A percentile compares a stretch with the other conserved stretches of the same genome.
phyloP scores from a whole-genome alignment of 1,140 invertebrate genomes.

The Cyrtorhinus lividipennis region DNA sequence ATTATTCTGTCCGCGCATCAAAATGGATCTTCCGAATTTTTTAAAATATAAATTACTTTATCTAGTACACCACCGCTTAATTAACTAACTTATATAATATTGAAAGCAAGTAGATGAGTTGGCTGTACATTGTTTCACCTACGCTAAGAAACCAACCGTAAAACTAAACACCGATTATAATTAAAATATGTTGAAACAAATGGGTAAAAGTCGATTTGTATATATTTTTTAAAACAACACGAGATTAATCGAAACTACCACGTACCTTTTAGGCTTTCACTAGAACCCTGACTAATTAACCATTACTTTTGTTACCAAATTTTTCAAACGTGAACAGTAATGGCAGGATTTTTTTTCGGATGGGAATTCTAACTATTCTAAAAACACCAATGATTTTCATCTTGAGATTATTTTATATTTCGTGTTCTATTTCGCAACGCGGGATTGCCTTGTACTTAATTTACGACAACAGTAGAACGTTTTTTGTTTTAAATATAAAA shows the following conservation, averaged over 20 bases:
- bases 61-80: conserved; percentile 4
- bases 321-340: conserved; percentile 10
- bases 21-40: background rate
- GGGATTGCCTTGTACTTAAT: background rate
- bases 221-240: conserved; percentile 5
- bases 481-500: too few species aligned
- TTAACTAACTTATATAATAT: conserved; percentile 7
- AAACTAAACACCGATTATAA: conserved; percentile 4
- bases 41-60: conserved; percentile 4
- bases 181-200: background rate
- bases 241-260: conserved; percentile 18
- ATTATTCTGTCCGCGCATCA: background rate
- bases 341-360: conserved; percentile 17
- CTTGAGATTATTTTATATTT: background rate
- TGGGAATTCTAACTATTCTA: conserved; percentile 4
- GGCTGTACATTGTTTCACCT: background rate
- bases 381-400: conserved; percentile 4
- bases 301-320: conserved; percentile 7
- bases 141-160: conserved; percentile 1
- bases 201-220: conserved; percentile 1
- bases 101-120: conserved; percentile 1
- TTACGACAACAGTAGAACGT: background rate
- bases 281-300: conserved; percentile 21
- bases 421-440: conserved; percentile 6
- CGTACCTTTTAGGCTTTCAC: conserved; percentile 21